Percentiles rank a stretch among this genome's conserved stretches.
Evolutionary conservation across 1,140 invertebrate genomes (phyloP).

Genomic region (Dendrolimus punctatus): DNA sequence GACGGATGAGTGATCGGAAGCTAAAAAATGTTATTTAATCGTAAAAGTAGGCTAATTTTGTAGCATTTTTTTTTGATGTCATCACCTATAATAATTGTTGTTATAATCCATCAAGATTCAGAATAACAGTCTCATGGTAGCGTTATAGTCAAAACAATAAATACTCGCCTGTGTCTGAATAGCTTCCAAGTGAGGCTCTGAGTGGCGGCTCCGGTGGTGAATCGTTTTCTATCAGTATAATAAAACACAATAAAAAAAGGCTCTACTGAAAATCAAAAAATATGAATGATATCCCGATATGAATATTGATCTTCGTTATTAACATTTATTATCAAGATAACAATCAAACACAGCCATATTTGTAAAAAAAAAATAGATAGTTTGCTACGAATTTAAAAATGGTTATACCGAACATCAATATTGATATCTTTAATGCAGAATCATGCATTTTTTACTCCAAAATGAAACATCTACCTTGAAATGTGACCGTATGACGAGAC

Average conservation of each 20-base stretch:
- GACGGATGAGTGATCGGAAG: conserved; percentile 14
- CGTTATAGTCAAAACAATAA: not conserved
- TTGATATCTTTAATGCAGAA: conserved; percentile 15
- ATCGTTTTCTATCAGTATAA: conserved; percentile 75
- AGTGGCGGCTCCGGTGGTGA: conserved; percentile 77
- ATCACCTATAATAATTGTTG: no score
- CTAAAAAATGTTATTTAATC: conserved; percentile 20
- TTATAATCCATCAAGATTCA: no score
- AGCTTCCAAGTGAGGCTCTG: conserved; percentile 73
- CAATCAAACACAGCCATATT: no score
- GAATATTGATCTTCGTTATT: conserved; percentile 23
- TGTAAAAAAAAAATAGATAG: no score
- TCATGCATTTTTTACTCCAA: conserved; percentile 42
- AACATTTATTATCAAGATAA: no score
- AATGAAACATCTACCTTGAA: conserved; percentile 79
- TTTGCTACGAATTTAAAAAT: no score
- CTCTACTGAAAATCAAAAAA: conserved; percentile 33
- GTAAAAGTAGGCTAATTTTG: conserved; percentile 16
- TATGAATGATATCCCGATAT: conserved; percentile 7
- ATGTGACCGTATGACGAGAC: conserved; percentile 79
- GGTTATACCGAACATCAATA: conserved; percentile 27
- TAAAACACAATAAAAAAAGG: conserved; percentile 43
- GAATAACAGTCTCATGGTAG: no score
- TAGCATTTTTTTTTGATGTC: conserved; percentile 8
- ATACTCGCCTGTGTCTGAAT: conserved; percentile 74